phyloP scores from a whole-genome alignment of 2,113 vertebrate genomes.

The Psilopogon haemacephalus region DNA sequence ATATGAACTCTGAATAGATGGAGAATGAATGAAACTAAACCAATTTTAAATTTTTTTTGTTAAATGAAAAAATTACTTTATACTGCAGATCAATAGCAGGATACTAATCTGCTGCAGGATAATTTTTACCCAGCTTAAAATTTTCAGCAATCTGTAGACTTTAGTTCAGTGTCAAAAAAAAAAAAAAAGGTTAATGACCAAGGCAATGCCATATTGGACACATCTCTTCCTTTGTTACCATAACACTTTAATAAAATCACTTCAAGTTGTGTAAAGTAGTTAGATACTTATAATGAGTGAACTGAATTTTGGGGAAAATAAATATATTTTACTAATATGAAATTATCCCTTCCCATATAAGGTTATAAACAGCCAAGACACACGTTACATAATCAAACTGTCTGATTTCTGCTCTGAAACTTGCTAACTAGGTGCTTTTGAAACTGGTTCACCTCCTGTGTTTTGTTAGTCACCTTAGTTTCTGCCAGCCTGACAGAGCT shows the following conservation, averaged over 20 bases:
- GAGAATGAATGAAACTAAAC: neutral
- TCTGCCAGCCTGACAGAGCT: neutral
- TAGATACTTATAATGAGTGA: conserved; percentile 2
- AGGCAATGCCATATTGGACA: neutral
- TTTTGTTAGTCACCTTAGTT: neutral
- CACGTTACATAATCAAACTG: neutral
- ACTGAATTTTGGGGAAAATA: neutral
- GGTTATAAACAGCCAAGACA: neutral
- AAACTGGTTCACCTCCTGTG: neutral
- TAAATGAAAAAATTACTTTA: neutral
- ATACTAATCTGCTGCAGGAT: neutral
- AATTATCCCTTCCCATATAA: conserved; percentile 1
- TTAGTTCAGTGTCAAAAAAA: neutral
- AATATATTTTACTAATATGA: conserved; percentile 1
- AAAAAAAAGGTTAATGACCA: neutral
- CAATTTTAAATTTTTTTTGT: neutral
- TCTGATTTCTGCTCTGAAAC: neutral
- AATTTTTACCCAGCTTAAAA: neutral
- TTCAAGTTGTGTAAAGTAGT: neutral
- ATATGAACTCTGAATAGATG: neutral
- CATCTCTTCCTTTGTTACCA: neutral
- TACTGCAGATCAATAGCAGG: neutral
- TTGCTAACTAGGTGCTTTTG: neutral
- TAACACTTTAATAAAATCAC: neutral
- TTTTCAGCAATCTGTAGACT: neutral